These are phyloP conservation scores for Istiophorus platypterus DNA, from an alignment of 2,113 vertebrate genomes.

Conservation along the genomic window DNA sequence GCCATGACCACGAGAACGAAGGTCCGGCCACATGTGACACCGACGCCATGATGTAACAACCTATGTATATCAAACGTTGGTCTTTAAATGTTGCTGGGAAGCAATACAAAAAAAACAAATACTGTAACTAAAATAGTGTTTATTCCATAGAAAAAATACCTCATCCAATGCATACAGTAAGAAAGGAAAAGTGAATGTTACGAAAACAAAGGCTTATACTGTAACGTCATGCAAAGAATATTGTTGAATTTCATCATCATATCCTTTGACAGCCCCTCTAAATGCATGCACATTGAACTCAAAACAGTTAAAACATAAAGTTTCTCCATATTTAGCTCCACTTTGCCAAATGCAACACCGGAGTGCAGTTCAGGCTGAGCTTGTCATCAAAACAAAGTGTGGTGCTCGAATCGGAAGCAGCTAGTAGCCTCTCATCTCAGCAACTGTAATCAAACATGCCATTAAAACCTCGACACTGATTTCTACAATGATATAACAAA, in stretches of 20 bases:
- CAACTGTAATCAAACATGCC: conserved; percentile 40
- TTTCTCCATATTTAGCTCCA: conserved; percentile 43
- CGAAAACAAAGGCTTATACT: conserved; percentile 44
- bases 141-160: conserved; percentile 72
- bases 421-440: conserved; percentile 47
- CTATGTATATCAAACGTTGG: neutral
- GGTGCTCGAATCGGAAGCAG: conserved; percentile 49
- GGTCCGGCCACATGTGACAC: neutral
- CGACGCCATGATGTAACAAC: neutral
- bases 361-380: conserved; percentile 48
- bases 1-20: too few relatives aligned
- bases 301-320: conserved; percentile 3
- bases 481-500: conserved; percentile 39
- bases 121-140: conserved; percentile 78
- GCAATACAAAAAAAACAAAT: conserved; percentile 40
- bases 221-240: conserved; percentile 51
- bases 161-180: conserved; percentile 57
- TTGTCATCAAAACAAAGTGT: conserved; percentile 59
- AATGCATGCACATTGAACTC: conserved; percentile 74
- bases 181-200: conserved; percentile 61
- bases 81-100: neutral
- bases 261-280: conserved; percentile 49
- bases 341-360: conserved; percentile 25
- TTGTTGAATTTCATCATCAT: conserved; percentile 46
- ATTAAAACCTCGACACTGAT: conserved; percentile 49